A percentile compares a stretch with the other conserved stretches of the same genome.
These are phyloP conservation scores for rat (Rattus norvegicus) DNA, from an alignment of 2,113 vertebrate species.

Conservation along the genomic window DNA sequence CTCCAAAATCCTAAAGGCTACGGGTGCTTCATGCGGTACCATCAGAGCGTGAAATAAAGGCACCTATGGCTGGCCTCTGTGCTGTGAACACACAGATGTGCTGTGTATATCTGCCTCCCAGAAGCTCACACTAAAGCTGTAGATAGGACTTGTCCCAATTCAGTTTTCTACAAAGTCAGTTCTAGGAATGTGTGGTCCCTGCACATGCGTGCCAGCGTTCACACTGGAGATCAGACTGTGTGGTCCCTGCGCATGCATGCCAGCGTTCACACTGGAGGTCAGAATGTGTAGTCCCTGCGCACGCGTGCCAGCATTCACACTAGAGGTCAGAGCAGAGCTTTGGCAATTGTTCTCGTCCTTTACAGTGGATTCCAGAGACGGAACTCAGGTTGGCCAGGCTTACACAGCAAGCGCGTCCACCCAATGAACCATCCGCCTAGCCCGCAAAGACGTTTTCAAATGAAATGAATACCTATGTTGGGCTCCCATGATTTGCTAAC, in stretches of 20 bases:
- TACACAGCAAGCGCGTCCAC: too few relatives aligned
- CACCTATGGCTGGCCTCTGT: neutral
- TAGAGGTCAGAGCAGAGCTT: neutral
- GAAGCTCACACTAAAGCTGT: neutral
- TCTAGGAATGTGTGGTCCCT: neutral
- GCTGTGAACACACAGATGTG: neutral
- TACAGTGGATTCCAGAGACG: neutral
- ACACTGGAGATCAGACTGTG: neutral
- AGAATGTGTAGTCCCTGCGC: neutral
- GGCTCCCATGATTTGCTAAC: neutral
- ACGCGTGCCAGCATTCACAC: neutral
- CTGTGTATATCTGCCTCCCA: neutral
- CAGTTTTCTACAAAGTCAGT: neutral
- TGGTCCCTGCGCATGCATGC: too few relatives aligned
- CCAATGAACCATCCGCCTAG: neutral
- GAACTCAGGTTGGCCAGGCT: neutral
- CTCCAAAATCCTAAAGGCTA: too few relatives aligned
- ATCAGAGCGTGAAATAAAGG: neutral
- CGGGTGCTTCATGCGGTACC: neutral
- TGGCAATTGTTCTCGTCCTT: neutral
- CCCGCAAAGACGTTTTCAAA: neutral
- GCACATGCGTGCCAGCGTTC: too few relatives aligned
- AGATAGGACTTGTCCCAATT: neutral
- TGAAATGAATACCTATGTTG: slow-evolving; percentile 9
- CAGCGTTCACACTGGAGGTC: neutral